Evolutionary conservation across 2,797 vertebrate genomes (phyloP), one percentile per base, ranked within the genome.

Genomic region (Myiothlypis chrysogaster): DNA sequence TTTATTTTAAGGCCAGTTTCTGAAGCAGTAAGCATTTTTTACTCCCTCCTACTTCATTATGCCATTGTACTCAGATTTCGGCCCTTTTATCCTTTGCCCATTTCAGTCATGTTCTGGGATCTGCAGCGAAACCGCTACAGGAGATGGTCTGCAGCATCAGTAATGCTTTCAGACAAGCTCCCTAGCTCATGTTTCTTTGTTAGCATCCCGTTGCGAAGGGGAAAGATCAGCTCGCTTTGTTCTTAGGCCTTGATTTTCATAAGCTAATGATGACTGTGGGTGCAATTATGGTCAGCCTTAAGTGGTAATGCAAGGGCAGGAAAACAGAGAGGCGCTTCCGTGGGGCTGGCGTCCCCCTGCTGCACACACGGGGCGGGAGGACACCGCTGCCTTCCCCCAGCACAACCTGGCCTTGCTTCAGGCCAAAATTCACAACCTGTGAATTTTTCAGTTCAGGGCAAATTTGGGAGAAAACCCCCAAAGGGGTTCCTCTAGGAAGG

Each of bases 1-100:
- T 95, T 96, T 97, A 96, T 96, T 97, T 96, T 95, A 96, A 96
- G 94, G 89, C 83, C 87, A 56, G 76, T 94, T 96, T 97, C 94
- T 96, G 88, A 91, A 93, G 85, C 80, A 94, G 95, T 96, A 96
- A 97, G 96, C 95, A 94, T 66, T 96, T 97, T 96, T 95, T 88
- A 79, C 79, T 96, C 80, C 85, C 94, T 94, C 92, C 93, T 94
- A 59, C 89, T 95, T 96, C 94, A 96, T 96, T 97, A 94, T 91
- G 56, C 95, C 85, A 94, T 93, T 97, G 91, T 94, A 91, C 96
- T 96, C 95, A 84, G 85, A 96, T 97, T 97, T 96, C 89, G 60
- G 49, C 80, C 87, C 89, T 97, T 96, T 97, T 56, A 95, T 97
- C 93, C 70, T 12, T 49, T 95, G 95, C 95, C 95, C 95, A 88